phyloP scores from a whole-genome alignment of 30 jellyfish, hydroid and myxozoan species.

The Mastigias papua region DNA sequence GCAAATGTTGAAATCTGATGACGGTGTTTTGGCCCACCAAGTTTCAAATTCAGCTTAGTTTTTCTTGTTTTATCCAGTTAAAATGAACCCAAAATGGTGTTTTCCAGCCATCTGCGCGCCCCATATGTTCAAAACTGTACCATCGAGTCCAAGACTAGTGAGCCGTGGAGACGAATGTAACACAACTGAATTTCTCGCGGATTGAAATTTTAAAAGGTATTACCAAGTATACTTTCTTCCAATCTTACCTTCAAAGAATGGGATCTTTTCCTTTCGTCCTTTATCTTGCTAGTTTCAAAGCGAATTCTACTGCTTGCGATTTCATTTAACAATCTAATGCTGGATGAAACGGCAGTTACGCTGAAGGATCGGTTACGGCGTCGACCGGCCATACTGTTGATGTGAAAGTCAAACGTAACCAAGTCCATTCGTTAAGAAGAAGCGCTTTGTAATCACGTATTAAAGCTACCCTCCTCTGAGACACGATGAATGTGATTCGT shows the following conservation, averaged over 20 bases:
- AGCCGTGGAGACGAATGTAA: too few relatives aligned
- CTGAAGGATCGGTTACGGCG: constrained; percentile 28
- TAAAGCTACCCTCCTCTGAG: neutral
- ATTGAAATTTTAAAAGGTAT: too few relatives aligned
- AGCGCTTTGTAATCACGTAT: neutral
- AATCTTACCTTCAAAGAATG: neutral
- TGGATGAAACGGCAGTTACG: constrained; percentile 1
- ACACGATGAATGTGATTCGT: neutral
- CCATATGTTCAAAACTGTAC: too few relatives aligned
- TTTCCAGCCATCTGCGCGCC: too few relatives aligned
- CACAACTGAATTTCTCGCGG: too few relatives aligned
- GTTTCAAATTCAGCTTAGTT: too few relatives aligned
- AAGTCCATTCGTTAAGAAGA: neutral
- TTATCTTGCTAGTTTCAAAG: neutral
- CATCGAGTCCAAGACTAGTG: too few relatives aligned
- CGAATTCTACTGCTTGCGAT: neutral
- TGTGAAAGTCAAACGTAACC: neutral
- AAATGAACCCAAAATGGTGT: too few relatives aligned
- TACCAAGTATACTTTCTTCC: too few relatives aligned
- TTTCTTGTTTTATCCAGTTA: too few relatives aligned
- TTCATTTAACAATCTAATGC: neutral
- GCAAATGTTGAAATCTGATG: too few relatives aligned
- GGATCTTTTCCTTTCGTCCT: neutral
- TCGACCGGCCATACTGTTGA: neutral
- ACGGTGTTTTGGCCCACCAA: too few relatives aligned